Evolutionary conservation across 2,113 vertebrate genomes (phyloP), one percentile per base, ranked within the genome.

Genomic region (Oreochromis spilurus): DNA sequence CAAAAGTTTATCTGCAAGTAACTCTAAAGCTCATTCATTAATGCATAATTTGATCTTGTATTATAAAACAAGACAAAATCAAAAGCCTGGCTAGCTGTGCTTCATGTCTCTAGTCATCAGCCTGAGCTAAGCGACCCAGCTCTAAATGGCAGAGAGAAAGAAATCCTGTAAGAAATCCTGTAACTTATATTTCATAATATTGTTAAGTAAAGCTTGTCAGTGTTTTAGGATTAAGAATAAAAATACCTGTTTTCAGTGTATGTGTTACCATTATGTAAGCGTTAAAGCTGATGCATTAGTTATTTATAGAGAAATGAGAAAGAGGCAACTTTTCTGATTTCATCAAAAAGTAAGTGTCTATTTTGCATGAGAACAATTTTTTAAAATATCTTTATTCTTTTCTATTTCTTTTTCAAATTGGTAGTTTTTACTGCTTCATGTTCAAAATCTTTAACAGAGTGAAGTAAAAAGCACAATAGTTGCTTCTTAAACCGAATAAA

Each of bases 61-160:
- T 26, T 26, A 70, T 43, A 24, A 43, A 43, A 43, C n/a, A 70
- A 6, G 21, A 72, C 3, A 43, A 72, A 45, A 26, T 9, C 9
- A 67, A 67, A 40, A 67, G 36, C n/a, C 36, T 26, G 13, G 38
- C 40, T 45, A 10, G 21, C 38, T 72, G n/a, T 70, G 36, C 65
- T 43, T 24, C 38, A n/a, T 70, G 36, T 2, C 65, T 43, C 0
- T 70, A 3, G 38, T 70, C 65, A 24, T 70, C n/a, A 26, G 13
- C 13, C 24, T 26, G 12, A 1, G 65, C 13, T 72, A 17, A 72
- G 38, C 3, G 5, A 72, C 40, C 7, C 4, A 67, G 19, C 62
- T 67, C 7, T 72, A 70, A 2, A 21, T 1, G 11, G n/a, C 38
- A 70, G 0, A 9, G 21, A 26, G 0, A 21, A 72, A 26, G 21